These are phyloP conservation scores for Spisula solida DNA, from an alignment of 2,888 invertebrate genomes.

Conservation along the genomic window DNA sequence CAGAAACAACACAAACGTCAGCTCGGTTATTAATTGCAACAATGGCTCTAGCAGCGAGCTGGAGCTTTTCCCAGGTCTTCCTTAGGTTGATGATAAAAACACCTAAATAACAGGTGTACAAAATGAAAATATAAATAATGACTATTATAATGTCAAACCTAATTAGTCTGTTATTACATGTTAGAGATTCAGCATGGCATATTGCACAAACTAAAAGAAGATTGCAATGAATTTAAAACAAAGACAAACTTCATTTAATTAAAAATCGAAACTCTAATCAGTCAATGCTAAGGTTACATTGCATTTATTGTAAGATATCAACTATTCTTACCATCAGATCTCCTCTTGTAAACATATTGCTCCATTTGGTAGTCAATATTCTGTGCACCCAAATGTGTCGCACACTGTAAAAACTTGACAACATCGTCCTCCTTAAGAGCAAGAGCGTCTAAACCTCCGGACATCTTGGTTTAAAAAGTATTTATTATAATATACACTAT, in stretches of 20 bases:
- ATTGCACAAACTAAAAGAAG: too few species aligned
- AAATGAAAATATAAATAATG: too few species aligned
- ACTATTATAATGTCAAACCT: too few species aligned
- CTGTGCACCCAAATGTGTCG: constrained; percentile 97
- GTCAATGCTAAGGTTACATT: too few species aligned
- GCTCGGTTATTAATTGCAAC: constrained; percentile 99
- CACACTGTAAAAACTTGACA: constrained; percentile 98
- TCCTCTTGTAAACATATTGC: constrained; percentile 98
- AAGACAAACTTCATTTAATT: background rate
- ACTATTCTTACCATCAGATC: constrained; percentile 92
- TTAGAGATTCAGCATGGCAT: too few species aligned
- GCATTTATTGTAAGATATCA: too few species aligned
- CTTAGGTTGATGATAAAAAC: constrained; percentile 98
- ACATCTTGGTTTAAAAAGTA: too few species aligned
- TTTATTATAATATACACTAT: too few species aligned
- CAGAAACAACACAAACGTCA: constrained; percentile 99
- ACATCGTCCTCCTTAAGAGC: constrained; percentile 99
- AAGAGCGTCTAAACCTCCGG: constrained; percentile 93
- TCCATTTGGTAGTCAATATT: constrained; percentile 99
- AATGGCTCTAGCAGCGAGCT: constrained; percentile 98
- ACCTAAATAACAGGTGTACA: constrained; percentile 90
- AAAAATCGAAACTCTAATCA: background rate
- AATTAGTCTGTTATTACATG: too few species aligned
- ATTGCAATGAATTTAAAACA: too few species aligned
- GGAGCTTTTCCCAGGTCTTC: constrained; percentile 99